A percentile compares a stretch with the other conserved stretches of the same genome.
phyloP scores from a whole-genome alignment of 2,797 vertebrate species.

The Synaphobranchus kaupii region DNA sequence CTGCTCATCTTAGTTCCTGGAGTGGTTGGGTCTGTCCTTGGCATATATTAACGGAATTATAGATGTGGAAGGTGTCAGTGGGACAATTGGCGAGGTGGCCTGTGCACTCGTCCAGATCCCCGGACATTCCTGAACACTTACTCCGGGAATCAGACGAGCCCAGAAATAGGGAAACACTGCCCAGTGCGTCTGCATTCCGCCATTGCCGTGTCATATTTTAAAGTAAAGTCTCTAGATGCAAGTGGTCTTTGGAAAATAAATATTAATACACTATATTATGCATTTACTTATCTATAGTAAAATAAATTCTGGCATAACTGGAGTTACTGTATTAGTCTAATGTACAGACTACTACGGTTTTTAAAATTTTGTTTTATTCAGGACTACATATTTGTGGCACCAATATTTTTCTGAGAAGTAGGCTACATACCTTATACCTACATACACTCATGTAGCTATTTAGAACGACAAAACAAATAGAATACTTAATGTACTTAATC shows the following conservation, averaged over 20 bases:
- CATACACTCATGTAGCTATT: not conserved
- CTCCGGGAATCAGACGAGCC: slow-evolving; percentile 8
- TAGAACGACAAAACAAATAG: not conserved
- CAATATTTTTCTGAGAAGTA: not conserved
- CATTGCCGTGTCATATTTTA: slow-evolving; percentile 4
- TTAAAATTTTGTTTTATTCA: not conserved
- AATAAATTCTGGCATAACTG: not conserved
- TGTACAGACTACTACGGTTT: not conserved
- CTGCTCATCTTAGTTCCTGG: not conserved
- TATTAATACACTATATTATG: not conserved
- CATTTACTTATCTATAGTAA: not conserved
- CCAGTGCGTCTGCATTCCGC: not conserved
- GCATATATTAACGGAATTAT: not conserved
- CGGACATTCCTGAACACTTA: slow-evolving; percentile 20
- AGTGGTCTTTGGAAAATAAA: not conserved
- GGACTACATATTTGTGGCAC: not conserved
- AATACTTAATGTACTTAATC: not conserved
- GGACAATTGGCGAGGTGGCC: not conserved
- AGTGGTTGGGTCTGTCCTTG: not conserved
- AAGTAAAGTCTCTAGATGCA: not conserved
- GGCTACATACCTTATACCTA: not conserved
- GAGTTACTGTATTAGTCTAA: no score
- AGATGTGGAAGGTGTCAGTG: not conserved
- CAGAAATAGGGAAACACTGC: not conserved
- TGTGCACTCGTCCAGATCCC: slow-evolving; percentile 3